Base-by-base conservation (phyloP, 2,888 invertebrate genomes). In the Petrolisthes manimaculis region DNA sequence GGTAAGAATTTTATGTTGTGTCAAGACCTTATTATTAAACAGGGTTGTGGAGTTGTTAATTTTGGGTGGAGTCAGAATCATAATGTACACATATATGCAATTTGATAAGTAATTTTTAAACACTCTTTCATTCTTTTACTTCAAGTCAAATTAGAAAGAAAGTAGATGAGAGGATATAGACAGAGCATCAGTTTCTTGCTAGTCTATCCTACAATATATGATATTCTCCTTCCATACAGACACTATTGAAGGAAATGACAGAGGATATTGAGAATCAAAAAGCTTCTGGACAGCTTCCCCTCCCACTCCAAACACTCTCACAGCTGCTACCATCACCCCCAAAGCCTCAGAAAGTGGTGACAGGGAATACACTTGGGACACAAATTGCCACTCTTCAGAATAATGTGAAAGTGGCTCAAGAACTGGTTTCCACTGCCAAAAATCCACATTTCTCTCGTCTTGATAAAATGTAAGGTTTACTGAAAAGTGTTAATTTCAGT, bases 361-460 rank as follows among this genome's bases (percentile, higher is more conserved):
- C 24, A 78, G 83, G 77, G 14, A 67, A 79, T 14, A 12, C 8
- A n/a, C 81, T 88, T n/a, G 21, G 56, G 37, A 88, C 67, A 56
- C 88, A 88, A 18, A 77, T 84, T 24, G 75, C 37, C 12, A 53
- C 54, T 18, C 75, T 88, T 21, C 74, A 81, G 21, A 77, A 61
- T 12, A 71, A 51, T 24, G 53, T 88, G 5, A 80, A 51, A 54
- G 69, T 53, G 53, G 84, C 81, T 5, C 79, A 81, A 53, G 88
- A 88, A 53, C 80, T 84, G 54, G 77, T 88, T 5, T 12, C 21
- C 12, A 84, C 84, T 24, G 77, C 84, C 18, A 88, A 74, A 51
- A 88, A 84, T 56, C 88, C 88, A 75, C 88, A 88, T 56, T 88
- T 88, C 54, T 88, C 88, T 5, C 61, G 75, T 5, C 84, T 88